Conservation (phyloP, 1,140 invertebrate species). For the Cotesia typhae region DNA sequence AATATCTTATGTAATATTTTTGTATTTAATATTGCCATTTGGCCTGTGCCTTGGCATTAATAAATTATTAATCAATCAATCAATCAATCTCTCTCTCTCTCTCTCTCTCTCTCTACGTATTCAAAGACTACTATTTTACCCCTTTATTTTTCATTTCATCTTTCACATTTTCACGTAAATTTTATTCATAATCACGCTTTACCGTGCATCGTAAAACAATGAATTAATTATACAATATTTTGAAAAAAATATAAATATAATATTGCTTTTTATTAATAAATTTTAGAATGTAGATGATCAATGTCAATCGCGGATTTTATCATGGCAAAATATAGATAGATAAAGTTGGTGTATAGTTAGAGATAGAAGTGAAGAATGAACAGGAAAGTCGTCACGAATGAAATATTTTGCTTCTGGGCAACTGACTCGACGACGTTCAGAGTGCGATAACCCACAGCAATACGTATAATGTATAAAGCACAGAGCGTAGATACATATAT, state of each 20-base stretch:
- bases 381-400: slow-evolving; percentile 20
- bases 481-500: slow-evolving; percentile 19
- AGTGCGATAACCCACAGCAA: slow-evolving; percentile 29
- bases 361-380: neutral
- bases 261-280: neutral
- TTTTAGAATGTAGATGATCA: neutral
- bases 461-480: slow-evolving; percentile 21
- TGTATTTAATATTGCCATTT: no score
- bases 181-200: slow-evolving; percentile 10
- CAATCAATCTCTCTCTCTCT: neutral
- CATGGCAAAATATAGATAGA: neutral
- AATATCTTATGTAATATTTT: no score
- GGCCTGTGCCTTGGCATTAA: no score
- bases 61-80: no score
- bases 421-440: slow-evolving; percentile 32
- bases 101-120: neutral
- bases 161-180: neutral
- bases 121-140: neutral
- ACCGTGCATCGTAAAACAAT: neutral
- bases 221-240: neutral
- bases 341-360: neutral
- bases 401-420: slow-evolving; percentile 34
- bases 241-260: neutral
- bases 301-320: no score
- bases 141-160: neutral